Base-by-base conservation (phyloP, 2,888 invertebrate species). In the Protodeltote pygarga region DNA sequence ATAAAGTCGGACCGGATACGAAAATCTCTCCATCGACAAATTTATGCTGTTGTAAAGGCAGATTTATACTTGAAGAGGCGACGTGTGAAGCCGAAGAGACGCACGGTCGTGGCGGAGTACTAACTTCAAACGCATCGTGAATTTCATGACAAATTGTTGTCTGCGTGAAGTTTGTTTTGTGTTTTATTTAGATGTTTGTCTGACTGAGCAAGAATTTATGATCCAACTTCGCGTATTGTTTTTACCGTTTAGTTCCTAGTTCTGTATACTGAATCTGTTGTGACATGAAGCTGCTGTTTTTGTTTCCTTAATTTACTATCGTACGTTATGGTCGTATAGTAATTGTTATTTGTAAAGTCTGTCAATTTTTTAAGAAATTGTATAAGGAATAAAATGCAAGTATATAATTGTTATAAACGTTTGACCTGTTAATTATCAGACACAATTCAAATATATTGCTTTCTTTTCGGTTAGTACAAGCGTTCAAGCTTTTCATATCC, bases 1-100 rank as follows among this genome's bases (percentile, higher is more conserved):
- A 83, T 82, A 86, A 81, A 85, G 78, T 76, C 77, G 59, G 75
- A 73, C 79, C 88, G 90, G 90, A 89, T 85, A 83, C 83, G 74
- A 81, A 82, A 83, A 89, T 83, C 81, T 85, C 81, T 85, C 79
- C 81, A 89, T 87, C 83, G 89, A 89, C 86, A 88, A 88, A 88
- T 89, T 89, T 89, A 90, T 89, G 86, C 82, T 81, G 88, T 84
- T 89, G 85, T 89, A 83, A 85, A 85, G 77, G 77, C 77, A 77
- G 84, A 89, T 89, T 89, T 89, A 88, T 89, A 79, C 74, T 77
- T 75, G 73, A 79, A 77, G 75, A 83, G 79, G 76, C 81, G 79
- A 83, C 79, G 84, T 87, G 83, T 83, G 79, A 83, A 83, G 79
- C 73, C 65, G 37, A 32, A 23, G 35, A 40, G 51, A 77, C 71